phyloP scores from a whole-genome alignment of 2,888 invertebrate genomes.

The Hanleya hanleyi region DNA sequence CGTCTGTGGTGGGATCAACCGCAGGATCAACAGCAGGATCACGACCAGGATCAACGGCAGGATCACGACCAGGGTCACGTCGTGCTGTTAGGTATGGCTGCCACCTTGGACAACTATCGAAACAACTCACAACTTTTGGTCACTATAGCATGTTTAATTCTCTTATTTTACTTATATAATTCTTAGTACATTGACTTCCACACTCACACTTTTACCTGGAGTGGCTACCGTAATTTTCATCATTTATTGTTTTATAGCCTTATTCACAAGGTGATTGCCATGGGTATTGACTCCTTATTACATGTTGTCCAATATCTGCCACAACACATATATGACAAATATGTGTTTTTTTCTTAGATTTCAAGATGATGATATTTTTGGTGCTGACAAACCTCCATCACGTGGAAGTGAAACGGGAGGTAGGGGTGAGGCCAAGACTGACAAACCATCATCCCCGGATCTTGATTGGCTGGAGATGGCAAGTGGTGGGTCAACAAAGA shows the following conservation, averaged over 20 bases:
- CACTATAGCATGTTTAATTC: no score
- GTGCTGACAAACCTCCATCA: slow-evolving; percentile 50
- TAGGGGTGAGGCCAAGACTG: not conserved
- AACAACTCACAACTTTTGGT: no score
- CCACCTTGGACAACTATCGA: no score
- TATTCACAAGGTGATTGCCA: no score
- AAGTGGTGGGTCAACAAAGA: no score
- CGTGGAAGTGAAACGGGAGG: slow-evolving; percentile 20
- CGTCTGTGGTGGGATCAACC: slow-evolving; percentile 83
- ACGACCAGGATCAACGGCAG: slow-evolving; percentile 85
- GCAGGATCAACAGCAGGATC: slow-evolving; percentile 93
- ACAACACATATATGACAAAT: not conserved
- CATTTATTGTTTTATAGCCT: no score
- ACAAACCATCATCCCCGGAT: slow-evolving; percentile 12
- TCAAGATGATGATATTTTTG: slow-evolving; percentile 77
- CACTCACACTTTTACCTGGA: not conserved
- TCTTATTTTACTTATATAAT: not conserved
- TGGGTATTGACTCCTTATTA: no score
- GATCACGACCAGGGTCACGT: no score
- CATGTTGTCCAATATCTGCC: not conserved
- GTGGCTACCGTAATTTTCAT: not conserved
- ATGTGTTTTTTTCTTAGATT: slow-evolving; percentile 44
- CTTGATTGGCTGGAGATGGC: slow-evolving; percentile 67
- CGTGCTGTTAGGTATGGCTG: no score
- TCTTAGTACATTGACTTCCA: not conserved